phyloP scores from a whole-genome alignment of 1,140 invertebrate genomes.

The Leptinotarsa texana region DNA sequence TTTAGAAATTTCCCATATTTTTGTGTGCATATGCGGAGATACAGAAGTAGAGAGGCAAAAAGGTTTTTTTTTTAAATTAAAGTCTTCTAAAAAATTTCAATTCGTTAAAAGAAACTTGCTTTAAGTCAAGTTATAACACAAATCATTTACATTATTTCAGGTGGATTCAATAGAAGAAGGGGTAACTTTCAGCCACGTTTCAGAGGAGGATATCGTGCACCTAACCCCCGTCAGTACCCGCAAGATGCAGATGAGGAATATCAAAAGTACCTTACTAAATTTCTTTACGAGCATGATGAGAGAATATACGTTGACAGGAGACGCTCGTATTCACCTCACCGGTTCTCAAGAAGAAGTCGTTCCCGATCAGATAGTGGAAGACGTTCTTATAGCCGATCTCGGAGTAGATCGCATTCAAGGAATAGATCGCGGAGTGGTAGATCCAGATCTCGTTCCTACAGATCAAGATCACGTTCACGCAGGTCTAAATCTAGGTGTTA shows the following conservation, averaged over 20 bases:
- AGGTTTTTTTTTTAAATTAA: too few species aligned
- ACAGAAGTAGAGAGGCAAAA: too few species aligned
- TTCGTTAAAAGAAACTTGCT: too few species aligned
- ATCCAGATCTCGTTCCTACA: slow-evolving; percentile 28
- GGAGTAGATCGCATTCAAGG: slow-evolving; percentile 26
- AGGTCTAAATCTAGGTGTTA: slow-evolving; percentile 7
- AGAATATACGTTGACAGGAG: slow-evolving; percentile 34
- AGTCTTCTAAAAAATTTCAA: too few species aligned
- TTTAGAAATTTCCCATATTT: too few species aligned
- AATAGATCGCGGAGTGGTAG: slow-evolving; percentile 53
- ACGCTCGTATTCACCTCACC: slow-evolving; percentile 28
- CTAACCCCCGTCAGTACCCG: slow-evolving; percentile 38
- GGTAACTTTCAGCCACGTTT: slow-evolving; percentile 25
- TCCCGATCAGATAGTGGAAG: slow-evolving; percentile 17
- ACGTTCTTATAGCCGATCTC: slow-evolving; percentile 25
- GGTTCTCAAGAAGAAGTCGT: slow-evolving; percentile 13
- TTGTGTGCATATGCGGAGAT: too few species aligned
- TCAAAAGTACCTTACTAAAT: slow-evolving; percentile 60
- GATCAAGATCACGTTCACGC: slow-evolving; percentile 5
- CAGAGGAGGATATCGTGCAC: slow-evolving; percentile 27
- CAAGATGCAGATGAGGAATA: slow-evolving; percentile 49
- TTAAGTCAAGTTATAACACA: too few species aligned
- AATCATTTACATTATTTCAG: slow-evolving; percentile 15
- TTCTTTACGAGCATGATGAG: slow-evolving; percentile 52
- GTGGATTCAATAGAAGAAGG: slow-evolving; percentile 25